Base-by-base conservation (phyloP, 2,113 vertebrate species). In the Hyaena hyaena region DNA sequence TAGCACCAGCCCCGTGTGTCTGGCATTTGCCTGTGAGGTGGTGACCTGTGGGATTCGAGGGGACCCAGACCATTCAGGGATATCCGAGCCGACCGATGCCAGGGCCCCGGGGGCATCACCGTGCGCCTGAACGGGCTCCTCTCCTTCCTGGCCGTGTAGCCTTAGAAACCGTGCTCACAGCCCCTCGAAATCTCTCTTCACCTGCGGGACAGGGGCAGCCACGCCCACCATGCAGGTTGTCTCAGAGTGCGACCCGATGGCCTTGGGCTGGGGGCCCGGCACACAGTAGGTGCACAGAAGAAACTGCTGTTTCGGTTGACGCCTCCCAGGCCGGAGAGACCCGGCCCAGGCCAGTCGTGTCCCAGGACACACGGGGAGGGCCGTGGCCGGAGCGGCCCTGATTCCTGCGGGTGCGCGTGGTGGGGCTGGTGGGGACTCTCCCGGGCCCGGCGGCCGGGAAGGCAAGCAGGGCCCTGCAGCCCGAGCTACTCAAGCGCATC, bases 281-380 rank as follows among this genome's bases (percentile, higher is more conserved):
- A 4, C 5, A 1, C 4, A 43, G 68, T 1, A 73, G 83, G 58
- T 7, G 12, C 16, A 8, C 5, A 23, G 82, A 71, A 58, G 16
- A 55, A 66, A 11, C 15, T 0, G 7, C 76, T 10, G 21, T 48
- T 45, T 12, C 2, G 16, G 19, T 8, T 10, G 4, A 39, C 0
- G 5, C 73, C 15, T 21, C 31, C 0, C 0, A 14, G 43, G 50
- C 31, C 10, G 0, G 0, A 2, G 0, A 69, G 24, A 45, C 4
- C 31, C 0, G 2, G 12, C 6, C 26, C 28, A 10, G 14, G 19
- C 7, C 16, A 50, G n/a, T 28, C 53, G 14, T 6, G 10, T 39
- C n/a, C 3, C 12, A 10, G 92, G 45, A 66, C 10, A 31, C 26
- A 17, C 9, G 2, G 23, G 28, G 31, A 58, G 21, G 10, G 24